Conservation (phyloP, 2,888 invertebrate species). For the Rhopalosiphum nymphaeae region DNA sequence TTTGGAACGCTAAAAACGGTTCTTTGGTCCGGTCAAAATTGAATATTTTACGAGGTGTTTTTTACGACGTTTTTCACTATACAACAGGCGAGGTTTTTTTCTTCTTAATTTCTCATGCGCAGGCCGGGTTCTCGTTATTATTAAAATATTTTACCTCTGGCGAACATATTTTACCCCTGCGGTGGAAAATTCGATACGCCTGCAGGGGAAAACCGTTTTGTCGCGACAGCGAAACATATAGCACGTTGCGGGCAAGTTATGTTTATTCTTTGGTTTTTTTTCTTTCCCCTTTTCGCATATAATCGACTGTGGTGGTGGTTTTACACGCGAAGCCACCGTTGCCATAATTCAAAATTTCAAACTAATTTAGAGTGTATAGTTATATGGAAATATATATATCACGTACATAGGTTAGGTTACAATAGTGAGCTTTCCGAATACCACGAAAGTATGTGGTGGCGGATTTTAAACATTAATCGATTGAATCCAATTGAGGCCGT, state of each 20-base stretch:
- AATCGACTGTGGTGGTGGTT: slow-evolving; percentile 3
- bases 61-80: background rate
- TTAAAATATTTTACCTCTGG: slow-evolving; percentile 29
- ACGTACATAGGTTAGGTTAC: background rate
- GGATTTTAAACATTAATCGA: slow-evolving; percentile 46
- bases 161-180: slow-evolving; percentile 42
- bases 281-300: slow-evolving; percentile 1
- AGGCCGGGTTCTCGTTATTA: background rate
- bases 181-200: slow-evolving; percentile 60
- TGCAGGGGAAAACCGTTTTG: slow-evolving; percentile 61
- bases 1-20: background rate
- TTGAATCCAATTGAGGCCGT: slow-evolving; percentile 12
- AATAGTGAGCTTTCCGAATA: background rate
- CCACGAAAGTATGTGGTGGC: background rate
- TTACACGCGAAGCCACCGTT: background rate
- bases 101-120: slow-evolving; percentile 5
- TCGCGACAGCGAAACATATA: slow-evolving; percentile 44
- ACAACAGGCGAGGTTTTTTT: background rate
- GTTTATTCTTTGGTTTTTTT: background rate
- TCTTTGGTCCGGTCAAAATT: background rate
- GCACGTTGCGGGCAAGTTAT: slow-evolving; percentile 12
- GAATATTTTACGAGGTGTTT: slow-evolving; percentile 18
- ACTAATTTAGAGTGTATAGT: background rate
- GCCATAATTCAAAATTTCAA: background rate
- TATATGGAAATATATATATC: background rate